Evolutionary conservation across 2,888 invertebrate genomes (phyloP).

Genomic region (Coleophora flavipennella): DNA sequence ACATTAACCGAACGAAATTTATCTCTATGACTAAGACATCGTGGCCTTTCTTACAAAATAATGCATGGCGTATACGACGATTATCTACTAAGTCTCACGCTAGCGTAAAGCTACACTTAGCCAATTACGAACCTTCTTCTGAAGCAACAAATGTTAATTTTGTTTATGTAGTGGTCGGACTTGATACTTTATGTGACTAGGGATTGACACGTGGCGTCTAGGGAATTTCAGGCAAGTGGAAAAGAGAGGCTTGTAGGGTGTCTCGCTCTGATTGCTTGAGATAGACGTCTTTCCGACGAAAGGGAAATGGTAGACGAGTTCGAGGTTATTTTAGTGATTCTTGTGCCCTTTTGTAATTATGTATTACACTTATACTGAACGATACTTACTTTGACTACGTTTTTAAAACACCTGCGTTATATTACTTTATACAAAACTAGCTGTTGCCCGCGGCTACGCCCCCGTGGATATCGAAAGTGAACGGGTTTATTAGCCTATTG

Average conservation of each 20-base stretch:
- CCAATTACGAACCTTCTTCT: constrained; percentile 44
- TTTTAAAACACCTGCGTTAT: too few species aligned
- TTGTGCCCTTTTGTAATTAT: constrained; percentile 31
- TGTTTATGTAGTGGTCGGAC: constrained; percentile 33
- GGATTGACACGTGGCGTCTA: constrained; percentile 55
- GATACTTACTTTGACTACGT: too few species aligned
- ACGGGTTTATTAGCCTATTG: too few species aligned
- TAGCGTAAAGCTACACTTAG: constrained; percentile 24
- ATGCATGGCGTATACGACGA: constrained; percentile 5
- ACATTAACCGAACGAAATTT: too few species aligned
- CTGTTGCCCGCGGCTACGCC: too few species aligned
- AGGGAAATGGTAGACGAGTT: constrained; percentile 50
- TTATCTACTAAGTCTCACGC: too few species aligned
- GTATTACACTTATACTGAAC: too few species aligned
- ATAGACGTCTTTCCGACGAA: constrained; percentile 53
- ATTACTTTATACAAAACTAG: too few species aligned
- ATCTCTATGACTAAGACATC: too few species aligned
- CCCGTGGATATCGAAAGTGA: too few species aligned
- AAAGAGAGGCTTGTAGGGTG: constrained; percentile 32
- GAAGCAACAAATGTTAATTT: constrained; percentile 45
- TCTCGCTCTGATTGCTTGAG: constrained; percentile 46
- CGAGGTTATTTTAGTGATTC: constrained; percentile 42
- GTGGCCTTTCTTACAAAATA: too few species aligned
- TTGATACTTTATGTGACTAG: constrained; percentile 41
- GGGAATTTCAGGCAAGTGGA: constrained; percentile 41